Percentiles rank a stretch among this genome's conserved stretches.
Evolutionary conservation across 2,888 invertebrate species (phyloP).

Genomic region (Andrena camellia): DNA sequence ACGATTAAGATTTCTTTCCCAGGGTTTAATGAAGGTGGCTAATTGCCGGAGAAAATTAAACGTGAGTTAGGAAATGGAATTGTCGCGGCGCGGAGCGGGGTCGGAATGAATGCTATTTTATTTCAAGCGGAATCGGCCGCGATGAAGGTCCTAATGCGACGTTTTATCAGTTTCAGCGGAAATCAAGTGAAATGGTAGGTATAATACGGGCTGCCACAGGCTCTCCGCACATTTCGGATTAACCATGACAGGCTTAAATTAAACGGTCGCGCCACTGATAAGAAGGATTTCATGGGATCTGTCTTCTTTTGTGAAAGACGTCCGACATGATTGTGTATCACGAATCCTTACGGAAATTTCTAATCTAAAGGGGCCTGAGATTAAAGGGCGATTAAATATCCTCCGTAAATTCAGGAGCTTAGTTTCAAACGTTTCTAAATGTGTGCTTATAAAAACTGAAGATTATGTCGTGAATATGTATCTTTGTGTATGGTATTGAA

Average conservation of each 20-base stretch:
- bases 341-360: not conserved
- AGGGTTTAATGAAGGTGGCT: not conserved
- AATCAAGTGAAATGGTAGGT: conserved; percentile 28
- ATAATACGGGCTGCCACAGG: conserved; percentile 26
- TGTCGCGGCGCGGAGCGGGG: not conserved
- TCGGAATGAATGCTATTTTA: not conserved
- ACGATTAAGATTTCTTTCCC: not conserved
- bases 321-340: conserved; percentile 7
- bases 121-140: not conserved
- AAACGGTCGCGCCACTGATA: conserved; percentile 18
- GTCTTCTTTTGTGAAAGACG: conserved; percentile 4
- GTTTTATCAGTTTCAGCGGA: conserved; percentile 26
- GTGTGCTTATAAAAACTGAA: no score
- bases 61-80: not conserved
- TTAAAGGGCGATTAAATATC: not conserved
- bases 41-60: not conserved
- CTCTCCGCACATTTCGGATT: conserved; percentile 24
- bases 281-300: conserved; percentile 27
- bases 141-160: not conserved
- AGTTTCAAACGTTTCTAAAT: not conserved
- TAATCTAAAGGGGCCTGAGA: not conserved
- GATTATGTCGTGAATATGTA: no score
- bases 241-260: conserved; percentile 33
- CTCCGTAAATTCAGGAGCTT: not conserved
- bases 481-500: no score